A percentile compares a stretch with the other conserved stretches of the same genome.
Evolutionary conservation across 2,113 vertebrate genomes (phyloP).

Genomic region (Gymnocephalus cernua): DNA sequence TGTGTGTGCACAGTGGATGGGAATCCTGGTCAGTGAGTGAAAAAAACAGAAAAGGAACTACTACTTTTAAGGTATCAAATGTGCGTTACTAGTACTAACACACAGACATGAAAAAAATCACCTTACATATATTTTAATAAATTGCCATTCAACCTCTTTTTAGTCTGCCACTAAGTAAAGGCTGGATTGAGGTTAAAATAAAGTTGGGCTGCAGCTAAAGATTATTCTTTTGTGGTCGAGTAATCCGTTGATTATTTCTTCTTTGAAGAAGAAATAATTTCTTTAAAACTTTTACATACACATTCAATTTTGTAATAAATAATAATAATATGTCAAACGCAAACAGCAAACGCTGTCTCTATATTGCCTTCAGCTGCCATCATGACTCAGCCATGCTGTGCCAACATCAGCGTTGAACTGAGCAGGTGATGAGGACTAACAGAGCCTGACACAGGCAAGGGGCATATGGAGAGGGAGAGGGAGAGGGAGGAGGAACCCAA

Average conservation of each 20-base stretch:
- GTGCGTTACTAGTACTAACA: not conserved
- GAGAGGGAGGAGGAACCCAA: slow-evolving; percentile 6
- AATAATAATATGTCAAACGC: not conserved
- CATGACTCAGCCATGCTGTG: slow-evolving; percentile 54
- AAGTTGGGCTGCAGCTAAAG: not conserved
- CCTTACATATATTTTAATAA: not conserved
- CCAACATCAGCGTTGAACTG: slow-evolving; percentile 42
- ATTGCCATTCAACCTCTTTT: not conserved
- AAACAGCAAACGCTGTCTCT: slow-evolving; percentile 46
- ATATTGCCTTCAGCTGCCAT: slow-evolving; percentile 40
- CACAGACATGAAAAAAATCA: not conserved
- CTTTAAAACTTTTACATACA: too few relatives aligned
- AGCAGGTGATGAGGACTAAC: slow-evolving; percentile 37
- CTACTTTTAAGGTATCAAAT: not conserved
- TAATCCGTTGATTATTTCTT: not conserved
- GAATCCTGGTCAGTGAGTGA: too few relatives aligned
- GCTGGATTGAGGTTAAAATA: not conserved
- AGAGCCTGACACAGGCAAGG: slow-evolving; percentile 44
- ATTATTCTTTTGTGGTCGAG: not conserved
- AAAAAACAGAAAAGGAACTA: not conserved
- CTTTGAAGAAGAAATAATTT: too few relatives aligned
- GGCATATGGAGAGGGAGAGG: slow-evolving; percentile 22
- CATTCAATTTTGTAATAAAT: not conserved
- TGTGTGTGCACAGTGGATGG: not conserved
- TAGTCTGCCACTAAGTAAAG: not conserved